Evolutionary conservation across 2,797 vertebrate species (phyloP), one percentile per base, ranked within the genome.

Genomic region (Chelmon rostratus): DNA sequence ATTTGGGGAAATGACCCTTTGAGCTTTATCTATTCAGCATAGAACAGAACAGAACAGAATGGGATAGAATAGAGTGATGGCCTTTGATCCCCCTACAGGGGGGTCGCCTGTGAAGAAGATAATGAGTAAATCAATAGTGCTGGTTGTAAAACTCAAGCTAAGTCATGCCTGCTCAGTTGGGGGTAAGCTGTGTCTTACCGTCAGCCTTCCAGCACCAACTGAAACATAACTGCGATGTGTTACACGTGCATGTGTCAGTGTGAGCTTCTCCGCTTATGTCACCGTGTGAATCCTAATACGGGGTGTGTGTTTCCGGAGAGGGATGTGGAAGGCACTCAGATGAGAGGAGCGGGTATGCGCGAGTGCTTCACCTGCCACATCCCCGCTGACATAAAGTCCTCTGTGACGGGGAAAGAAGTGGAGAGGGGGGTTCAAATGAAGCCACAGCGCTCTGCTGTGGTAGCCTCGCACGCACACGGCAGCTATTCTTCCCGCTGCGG

Each of bases 101-200:
- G 90, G 94, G 91, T 87, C 88, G 94, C 95, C 96, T 96, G 96
- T 94, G 96, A 96, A 92, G 94, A 94, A 96, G 96, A 96, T 98
- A 97, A 98, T 97, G 96, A 97, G 95, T 89, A 96, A 97, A 98
- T 98, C 97, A 97, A 97, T 98, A 96, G 95, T 86, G 91, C 95
- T 89, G 93, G 96, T 97, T 98, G 97, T 98, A 97, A 97, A 97
- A 98, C 95, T 97, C 95, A 92, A 94, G 93, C 95, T 96, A 97
- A 97, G 96, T 96, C 94, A 87, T 97, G 96, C 97, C 96, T 96
- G 96, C 96, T 95, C 97, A 95, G 97, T 91, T 95, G 97, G 96
- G 95, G 97, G 96, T 97, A 96, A 97, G 97, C 97, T 97, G 95
- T 84, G 88, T 92, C 95, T 97, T 93, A 94, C 95, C 94, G 91